Evolutionary conservation across 2,113 vertebrate genomes (phyloP).

Genomic region (Sorex fumeus): DNA sequence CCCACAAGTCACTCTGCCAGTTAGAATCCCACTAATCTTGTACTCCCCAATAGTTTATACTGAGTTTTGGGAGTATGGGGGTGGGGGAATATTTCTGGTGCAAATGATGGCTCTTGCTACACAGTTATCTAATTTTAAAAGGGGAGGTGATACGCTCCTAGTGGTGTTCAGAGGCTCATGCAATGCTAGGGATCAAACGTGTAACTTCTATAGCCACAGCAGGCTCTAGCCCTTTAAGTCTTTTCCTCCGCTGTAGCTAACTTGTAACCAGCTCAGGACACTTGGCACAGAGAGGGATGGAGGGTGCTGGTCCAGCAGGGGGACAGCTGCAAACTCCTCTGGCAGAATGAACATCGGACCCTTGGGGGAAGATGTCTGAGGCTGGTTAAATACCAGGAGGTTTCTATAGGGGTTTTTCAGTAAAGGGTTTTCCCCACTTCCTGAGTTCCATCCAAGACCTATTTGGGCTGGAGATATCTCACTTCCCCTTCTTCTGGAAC

Average conservation of each 20-base stretch:
- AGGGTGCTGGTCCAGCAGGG: not conserved
- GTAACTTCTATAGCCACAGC: not conserved
- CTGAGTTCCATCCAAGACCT: conserved; percentile 50
- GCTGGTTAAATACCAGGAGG: conserved; percentile 75
- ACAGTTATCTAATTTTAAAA: no score
- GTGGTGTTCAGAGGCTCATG: not conserved
- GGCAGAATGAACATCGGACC: not conserved
- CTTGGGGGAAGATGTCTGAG: conserved; percentile 56
- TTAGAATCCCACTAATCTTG: conserved; percentile 76
- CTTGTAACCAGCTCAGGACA: not conserved
- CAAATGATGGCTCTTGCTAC: conserved; percentile 43
- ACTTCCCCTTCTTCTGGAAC: conserved; percentile 56
- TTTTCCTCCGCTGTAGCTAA: not conserved
- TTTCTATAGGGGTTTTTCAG: conserved; percentile 23
- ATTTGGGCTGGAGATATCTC: conserved; percentile 47
- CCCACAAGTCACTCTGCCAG: not conserved
- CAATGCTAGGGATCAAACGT: not conserved
- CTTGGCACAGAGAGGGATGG: conserved; percentile 30
- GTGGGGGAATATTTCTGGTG: conserved; percentile 57
- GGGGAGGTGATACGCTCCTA: not conserved
- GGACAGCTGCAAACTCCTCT: conserved; percentile 17
- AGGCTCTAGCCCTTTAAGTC: no score
- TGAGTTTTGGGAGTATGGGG: conserved; percentile 55
- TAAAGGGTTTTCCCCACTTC: conserved; percentile 24
- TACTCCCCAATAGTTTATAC: conserved; percentile 32